These are phyloP conservation scores for Leptobrachium leishanense DNA, from an alignment of 2,113 vertebrate species.

Conservation along the genomic window DNA sequence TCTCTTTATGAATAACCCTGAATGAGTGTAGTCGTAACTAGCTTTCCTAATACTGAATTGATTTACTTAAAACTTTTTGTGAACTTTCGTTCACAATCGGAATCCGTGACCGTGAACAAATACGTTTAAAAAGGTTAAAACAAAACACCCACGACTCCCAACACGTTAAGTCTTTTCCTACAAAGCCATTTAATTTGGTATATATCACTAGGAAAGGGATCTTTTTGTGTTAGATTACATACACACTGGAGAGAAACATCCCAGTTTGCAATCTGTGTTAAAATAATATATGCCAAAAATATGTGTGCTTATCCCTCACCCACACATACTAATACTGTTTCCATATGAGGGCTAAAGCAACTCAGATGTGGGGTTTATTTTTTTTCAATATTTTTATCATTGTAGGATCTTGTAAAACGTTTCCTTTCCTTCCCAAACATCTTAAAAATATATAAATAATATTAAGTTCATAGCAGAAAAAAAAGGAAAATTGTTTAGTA, in stretches of 20 bases:
- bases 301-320: background rate
- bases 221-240: background rate
- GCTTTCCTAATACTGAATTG: no score
- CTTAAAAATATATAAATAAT: no score
- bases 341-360: background rate
- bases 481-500: background rate
- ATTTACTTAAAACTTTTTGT: no score
- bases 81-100: no score
- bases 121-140: no score
- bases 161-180: no score
- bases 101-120: no score
- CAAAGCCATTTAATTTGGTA: background rate
- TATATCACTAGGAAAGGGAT: background rate
- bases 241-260: background rate
- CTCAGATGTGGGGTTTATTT: background rate
- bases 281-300: background rate
- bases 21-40: no score
- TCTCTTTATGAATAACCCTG: no score
- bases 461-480: background rate
- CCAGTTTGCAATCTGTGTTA: background rate
- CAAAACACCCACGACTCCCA: no score
- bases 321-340: background rate
- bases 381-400: constrained; percentile 6
- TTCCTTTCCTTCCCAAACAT: background rate
- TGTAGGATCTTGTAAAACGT: constrained; percentile 29